Base-by-base conservation (phyloP, 2,888 invertebrate genomes). In the Nephrotoma flavescens region DNA sequence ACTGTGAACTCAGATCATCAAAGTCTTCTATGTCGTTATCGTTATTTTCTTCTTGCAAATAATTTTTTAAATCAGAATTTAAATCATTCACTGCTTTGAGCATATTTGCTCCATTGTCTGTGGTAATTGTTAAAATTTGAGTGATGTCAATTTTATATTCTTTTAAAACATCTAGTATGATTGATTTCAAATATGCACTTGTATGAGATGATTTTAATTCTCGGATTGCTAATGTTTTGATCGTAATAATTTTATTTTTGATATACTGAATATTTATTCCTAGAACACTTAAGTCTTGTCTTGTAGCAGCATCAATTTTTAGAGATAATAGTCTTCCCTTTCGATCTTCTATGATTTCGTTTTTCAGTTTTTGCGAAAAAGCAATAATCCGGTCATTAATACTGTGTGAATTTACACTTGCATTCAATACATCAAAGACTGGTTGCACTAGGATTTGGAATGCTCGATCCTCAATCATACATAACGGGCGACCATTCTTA, bases 271-370 rank as follows among this genome's bases (percentile, higher is more conserved):
- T 86, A 87, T 88, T 88, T 31, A 88, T 87, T 41, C 87, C 86
- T 1, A 88, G 52, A 11, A 88, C 86, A 83, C 87, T 87, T 42
- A 87, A 83, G 57, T 87, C 86, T 42, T 87, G 87, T 83, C 85
- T 87, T 9, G 88, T 87, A 6, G 87, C 87, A 12, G 87, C 83
- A 87, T 88, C 87, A 85, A 88, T 87, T 87, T 88, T 88, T 41
- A 88, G 85, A 11, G 88, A 88, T 41, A 88, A 83, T 41, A 87
- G 44, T 83, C 87, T 88, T 41, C 87, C 87, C 19, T 88, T 87
- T 4, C 87, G 57, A 84, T 87, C 87, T 44, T 87, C 31, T 3
- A 86, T 86, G 47, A 87, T 87, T 87, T 87, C 87, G 6, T 7
- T 9, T 83, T 88, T 88, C 0, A 88, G 85, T 41, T 87, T 83